phyloP scores from a whole-genome alignment of 2,888 invertebrate species.

The Drosophila infuscata region DNA sequence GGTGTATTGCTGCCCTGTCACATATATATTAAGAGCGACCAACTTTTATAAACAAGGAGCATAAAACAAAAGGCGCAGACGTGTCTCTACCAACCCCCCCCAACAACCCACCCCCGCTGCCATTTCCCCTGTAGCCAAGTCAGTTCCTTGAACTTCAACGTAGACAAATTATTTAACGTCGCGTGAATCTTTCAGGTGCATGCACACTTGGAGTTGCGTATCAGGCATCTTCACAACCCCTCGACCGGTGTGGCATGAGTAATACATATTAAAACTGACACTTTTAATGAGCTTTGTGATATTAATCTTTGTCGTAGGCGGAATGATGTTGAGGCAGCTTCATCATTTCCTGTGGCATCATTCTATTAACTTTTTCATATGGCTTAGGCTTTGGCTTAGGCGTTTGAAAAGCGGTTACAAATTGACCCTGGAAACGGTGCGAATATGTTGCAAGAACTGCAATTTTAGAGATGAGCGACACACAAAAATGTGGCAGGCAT shows the following conservation, averaged over 20 bases:
- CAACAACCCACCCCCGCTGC: background rate
- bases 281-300: constrained; percentile 79
- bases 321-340: constrained; percentile 45
- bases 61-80: constrained; percentile 61
- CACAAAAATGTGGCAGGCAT: constrained; percentile 17
- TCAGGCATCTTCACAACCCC: background rate
- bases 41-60: constrained; percentile 57
- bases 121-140: background rate
- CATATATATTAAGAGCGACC: constrained; percentile 44
- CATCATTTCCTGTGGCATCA: constrained; percentile 41
- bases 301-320: constrained; percentile 73
- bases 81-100: background rate
- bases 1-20: constrained; percentile 35
- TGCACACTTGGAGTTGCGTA: constrained; percentile 26
- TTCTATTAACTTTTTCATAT: constrained; percentile 52
- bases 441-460: background rate
- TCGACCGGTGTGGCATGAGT: constrained; percentile 5
- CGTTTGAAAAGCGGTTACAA: constrained; percentile 53
- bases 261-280: constrained; percentile 70
- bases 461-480: constrained; percentile 11
- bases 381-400: constrained; percentile 7
- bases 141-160: constrained; percentile 74
- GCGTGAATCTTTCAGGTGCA: constrained; percentile 47
- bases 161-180: constrained; percentile 72
- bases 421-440: constrained; percentile 43